Evolutionary conservation across 2,888 invertebrate species (phyloP).

Genomic region (Altica lythri): DNA sequence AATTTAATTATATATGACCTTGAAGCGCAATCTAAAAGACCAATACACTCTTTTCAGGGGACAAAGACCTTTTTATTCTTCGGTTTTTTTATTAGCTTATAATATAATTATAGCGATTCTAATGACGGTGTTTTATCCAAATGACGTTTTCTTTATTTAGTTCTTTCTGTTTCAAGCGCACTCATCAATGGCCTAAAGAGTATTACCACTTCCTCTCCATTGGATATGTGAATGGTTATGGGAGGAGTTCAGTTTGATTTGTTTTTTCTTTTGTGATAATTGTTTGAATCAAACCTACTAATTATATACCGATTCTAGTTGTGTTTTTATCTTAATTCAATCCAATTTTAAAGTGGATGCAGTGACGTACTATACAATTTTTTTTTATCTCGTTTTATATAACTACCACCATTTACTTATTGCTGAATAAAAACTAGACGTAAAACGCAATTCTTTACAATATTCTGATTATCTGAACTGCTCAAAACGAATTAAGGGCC

Average conservation of each 20-base stretch:
- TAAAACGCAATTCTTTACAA: no score
- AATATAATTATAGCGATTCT: slow-evolving; percentile 36
- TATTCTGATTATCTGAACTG: no score
- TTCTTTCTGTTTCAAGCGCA: slow-evolving; percentile 26
- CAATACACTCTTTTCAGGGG: slow-evolving; percentile 41
- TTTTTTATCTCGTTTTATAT: no score
- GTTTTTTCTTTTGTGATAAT: slow-evolving; percentile 29
- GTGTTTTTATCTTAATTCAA: slow-evolving; percentile 17
- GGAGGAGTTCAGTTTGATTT: slow-evolving; percentile 25
- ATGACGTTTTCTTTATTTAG: slow-evolving; percentile 28
- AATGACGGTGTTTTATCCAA: slow-evolving; percentile 30
- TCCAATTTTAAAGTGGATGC: no score
- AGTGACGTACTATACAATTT: no score
- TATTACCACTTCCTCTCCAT: slow-evolving; percentile 34
- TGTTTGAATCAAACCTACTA: slow-evolving; percentile 26
- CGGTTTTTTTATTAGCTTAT: slow-evolving; percentile 34
- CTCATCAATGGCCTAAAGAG: slow-evolving; percentile 22
- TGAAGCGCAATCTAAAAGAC: slow-evolving; percentile 41
- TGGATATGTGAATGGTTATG: slow-evolving; percentile 32
- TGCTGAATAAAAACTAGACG: no score
- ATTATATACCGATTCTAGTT: slow-evolving; percentile 29
- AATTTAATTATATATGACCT: slow-evolving; percentile 42
- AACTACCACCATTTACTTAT: no score
- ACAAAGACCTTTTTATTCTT: slow-evolving; percentile 43
- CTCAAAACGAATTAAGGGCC: no score